phyloP scores from a whole-genome alignment of 2,797 vertebrate species.

The Merluccius polli region DNA sequence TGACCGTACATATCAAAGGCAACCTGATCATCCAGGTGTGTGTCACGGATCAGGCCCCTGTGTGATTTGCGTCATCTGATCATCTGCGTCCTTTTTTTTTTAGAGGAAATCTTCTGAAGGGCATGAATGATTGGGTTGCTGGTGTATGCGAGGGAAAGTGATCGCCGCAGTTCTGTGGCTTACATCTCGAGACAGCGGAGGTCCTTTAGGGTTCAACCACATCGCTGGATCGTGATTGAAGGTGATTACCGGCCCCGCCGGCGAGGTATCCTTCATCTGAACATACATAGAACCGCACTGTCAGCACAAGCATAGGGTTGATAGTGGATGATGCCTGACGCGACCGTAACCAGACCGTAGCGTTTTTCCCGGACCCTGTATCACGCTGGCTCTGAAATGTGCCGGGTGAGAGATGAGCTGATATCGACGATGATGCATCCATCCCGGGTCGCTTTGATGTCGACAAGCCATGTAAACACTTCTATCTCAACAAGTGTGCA shows the following conservation, averaged over 20 bases:
- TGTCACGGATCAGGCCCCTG: no score
- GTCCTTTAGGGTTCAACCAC: conserved; percentile 4
- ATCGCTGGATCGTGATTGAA: conserved; percentile 17
- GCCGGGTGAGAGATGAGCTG: neutral
- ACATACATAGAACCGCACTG: neutral
- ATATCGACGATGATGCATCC: neutral
- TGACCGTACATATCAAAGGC: no score
- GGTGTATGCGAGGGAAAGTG: neutral
- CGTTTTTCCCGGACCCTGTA: neutral
- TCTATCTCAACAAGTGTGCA: neutral
- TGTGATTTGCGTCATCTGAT: neutral
- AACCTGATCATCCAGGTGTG: no score
- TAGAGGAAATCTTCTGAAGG: neutral
- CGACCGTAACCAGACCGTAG: no score
- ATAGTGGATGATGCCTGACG: no score
- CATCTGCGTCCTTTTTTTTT: neutral
- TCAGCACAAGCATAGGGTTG: neutral
- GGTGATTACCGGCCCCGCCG: conserved; percentile 5
- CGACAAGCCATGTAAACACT: conserved; percentile 16
- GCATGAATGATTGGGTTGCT: neutral
- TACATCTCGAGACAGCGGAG: neutral
- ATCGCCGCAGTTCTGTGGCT: conserved; percentile 7
- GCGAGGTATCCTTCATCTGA: neutral
- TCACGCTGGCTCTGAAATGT: neutral
- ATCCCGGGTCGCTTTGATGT: conserved; percentile 1